Conservation (phyloP, 2,113 vertebrate species). For the Chunga burmeisteri region DNA sequence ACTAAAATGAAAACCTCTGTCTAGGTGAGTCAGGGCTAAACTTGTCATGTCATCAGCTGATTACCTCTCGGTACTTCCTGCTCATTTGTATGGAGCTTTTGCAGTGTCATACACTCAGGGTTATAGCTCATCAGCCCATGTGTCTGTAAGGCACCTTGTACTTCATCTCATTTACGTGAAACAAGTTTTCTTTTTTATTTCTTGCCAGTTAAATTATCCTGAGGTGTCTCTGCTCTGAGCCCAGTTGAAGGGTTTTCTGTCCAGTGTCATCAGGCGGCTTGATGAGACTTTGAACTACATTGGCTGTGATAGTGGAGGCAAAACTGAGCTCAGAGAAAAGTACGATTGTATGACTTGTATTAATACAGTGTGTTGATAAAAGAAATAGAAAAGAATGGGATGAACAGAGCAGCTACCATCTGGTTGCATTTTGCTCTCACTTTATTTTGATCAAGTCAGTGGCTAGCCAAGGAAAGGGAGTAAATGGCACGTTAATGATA, state of each 20-base stretch:
- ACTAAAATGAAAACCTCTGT: background rate
- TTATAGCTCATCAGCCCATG: background rate
- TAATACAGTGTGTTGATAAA: background rate
- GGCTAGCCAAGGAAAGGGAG: background rate
- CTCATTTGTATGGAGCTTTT: slow-evolving; percentile 26
- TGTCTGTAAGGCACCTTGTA: background rate
- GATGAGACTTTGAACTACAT: background rate
- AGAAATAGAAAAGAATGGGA: background rate
- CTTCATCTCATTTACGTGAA: background rate
- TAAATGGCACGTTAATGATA: rapidly evolving
- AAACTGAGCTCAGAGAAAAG: background rate
- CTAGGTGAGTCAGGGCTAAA: slow-evolving; percentile 36
- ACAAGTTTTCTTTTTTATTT: background rate
- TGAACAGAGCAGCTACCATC: background rate
- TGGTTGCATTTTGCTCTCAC: background rate
- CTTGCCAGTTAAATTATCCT: background rate
- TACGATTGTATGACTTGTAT: background rate
- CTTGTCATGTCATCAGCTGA: slow-evolving; percentile 8
- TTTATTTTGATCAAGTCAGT: background rate
- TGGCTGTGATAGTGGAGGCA: background rate
- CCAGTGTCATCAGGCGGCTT: background rate
- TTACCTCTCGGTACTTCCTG: slow-evolving; percentile 1
- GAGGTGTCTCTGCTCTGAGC: background rate
- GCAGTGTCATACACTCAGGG: background rate
- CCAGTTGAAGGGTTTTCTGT: background rate